Base-by-base conservation (phyloP, 2,888 invertebrate genomes). In the Heliothis peltigera region DNA sequence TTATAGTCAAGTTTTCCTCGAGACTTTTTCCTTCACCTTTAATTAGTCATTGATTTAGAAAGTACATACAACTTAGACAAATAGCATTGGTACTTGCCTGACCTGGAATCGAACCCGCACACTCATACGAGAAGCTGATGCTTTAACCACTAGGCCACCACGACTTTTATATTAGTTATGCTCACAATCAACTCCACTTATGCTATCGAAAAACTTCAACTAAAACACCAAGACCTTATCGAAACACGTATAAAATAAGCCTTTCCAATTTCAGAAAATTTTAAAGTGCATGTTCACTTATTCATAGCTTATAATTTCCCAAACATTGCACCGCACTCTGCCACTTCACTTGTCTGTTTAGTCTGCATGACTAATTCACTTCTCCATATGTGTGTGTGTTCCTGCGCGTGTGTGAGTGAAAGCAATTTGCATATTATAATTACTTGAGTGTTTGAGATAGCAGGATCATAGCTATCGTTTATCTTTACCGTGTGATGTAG, bases 341-440 rank as follows among this genome's bases (percentile, higher is more conserved):
- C 25, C 18, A 39, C 21, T 19, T 64, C 17, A 1, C 46, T 18
- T 49, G 73, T 72, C 57, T 53, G 8, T 64, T 68, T 53, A 53
- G 52, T n/a, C 47, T 18, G 43, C 17, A 53, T 72, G 21, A 56
- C 65, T 64, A 53, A 64, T 39, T 18, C 25, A n/a, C 15, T 35
- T 19, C 2, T 8, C 22, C 17, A 32, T n/a, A 8, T 49, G 49
- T 32, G 28, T 49, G 28, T 44, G 17, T 51, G 18, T 19, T n/a
- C n/a, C n/a, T n/a, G n/a, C n/a, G n/a, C n/a, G 17, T 42, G 18
- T 25, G 6, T 67, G 61, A 42, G 51, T 2, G 70, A 47, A 51
- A 59, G 18, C 63, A 70, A 65, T 70, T 72, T 57, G 66, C 73
- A 70, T 70, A 72, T 72, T 70, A 65, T 72, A 70, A 70, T 73